phyloP scores from a whole-genome alignment of 2,113 vertebrate species.

The Eulacestoma nigropectus region DNA sequence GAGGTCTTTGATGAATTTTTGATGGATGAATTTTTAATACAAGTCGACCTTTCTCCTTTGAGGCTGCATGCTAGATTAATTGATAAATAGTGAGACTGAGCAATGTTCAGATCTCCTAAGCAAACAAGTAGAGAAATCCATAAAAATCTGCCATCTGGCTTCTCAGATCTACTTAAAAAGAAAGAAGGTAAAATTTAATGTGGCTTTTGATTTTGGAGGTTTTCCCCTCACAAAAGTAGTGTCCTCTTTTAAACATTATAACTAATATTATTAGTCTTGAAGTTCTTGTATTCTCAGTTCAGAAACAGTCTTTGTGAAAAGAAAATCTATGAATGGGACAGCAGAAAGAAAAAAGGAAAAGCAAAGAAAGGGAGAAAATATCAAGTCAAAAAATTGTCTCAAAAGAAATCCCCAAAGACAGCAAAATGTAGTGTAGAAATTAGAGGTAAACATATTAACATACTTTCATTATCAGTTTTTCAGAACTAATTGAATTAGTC shows the following conservation, averaged over 20 bases:
- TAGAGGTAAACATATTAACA: background rate
- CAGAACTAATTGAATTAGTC: background rate
- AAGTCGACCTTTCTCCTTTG: constrained; percentile 75
- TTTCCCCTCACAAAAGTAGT: background rate
- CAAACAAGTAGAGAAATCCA: constrained; percentile 77
- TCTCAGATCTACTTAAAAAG: constrained; percentile 70
- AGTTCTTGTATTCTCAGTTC: background rate
- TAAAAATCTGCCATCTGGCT: constrained; percentile 61
- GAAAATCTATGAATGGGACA: background rate
- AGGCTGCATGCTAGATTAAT: constrained; percentile 77
- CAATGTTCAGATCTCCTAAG: constrained; percentile 70
- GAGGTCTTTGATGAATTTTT: constrained; percentile 83
- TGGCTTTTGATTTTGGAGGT: constrained; percentile 25
- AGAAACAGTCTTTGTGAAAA: background rate
- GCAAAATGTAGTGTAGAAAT: background rate
- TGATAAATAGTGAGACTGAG: constrained; percentile 80
- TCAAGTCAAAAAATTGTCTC: background rate
- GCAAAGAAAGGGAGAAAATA: background rate
- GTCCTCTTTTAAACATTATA: background rate
- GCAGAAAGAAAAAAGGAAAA: background rate
- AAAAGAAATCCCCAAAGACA: background rate
- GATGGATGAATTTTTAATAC: constrained; percentile 81
- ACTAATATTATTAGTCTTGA: background rate
- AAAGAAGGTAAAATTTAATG: constrained; percentile 55
- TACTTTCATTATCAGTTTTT: background rate